Evolutionary conservation across 1,140 invertebrate species (phyloP).

Genomic region (Charaxes varanes): DNA sequence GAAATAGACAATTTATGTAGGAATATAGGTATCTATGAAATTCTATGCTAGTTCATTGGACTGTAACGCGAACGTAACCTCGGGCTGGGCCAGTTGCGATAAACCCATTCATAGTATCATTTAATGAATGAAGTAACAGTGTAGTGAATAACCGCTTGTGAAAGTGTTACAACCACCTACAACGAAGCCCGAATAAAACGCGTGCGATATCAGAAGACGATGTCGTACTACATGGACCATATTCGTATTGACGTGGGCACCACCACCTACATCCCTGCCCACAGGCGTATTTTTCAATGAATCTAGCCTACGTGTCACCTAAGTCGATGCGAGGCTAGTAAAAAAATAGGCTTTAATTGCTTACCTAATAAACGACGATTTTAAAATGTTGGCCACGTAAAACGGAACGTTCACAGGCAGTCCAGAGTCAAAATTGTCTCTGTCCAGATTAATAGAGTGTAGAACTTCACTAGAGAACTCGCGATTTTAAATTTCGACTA

Average conservation of each 20-base stretch:
- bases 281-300: constrained; percentile 56
- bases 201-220: constrained; percentile 45
- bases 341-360: constrained; percentile 46
- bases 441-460: too few species aligned
- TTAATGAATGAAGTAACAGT: constrained; percentile 18
- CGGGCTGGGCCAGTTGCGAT: constrained; percentile 9
- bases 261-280: constrained; percentile 55
- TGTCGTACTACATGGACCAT: constrained; percentile 57
- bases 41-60: too few species aligned
- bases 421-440: too few species aligned
- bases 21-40: too few species aligned
- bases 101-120: constrained; percentile 13
- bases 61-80: not conserved
- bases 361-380: constrained; percentile 47
- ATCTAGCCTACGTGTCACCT: constrained; percentile 58
- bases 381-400: too few species aligned
- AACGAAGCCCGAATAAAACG: constrained; percentile 31
- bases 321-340: too few species aligned
- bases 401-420: too few species aligned
- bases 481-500: too few species aligned
- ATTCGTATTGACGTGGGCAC: constrained; percentile 53
- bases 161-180: constrained; percentile 38
- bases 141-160: constrained; percentile 22
- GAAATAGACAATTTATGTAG: too few species aligned
- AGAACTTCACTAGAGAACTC: too few species aligned